These are phyloP conservation scores for Craniophora ligustri DNA, from an alignment of 2,888 invertebrate species.

Conservation along the genomic window DNA sequence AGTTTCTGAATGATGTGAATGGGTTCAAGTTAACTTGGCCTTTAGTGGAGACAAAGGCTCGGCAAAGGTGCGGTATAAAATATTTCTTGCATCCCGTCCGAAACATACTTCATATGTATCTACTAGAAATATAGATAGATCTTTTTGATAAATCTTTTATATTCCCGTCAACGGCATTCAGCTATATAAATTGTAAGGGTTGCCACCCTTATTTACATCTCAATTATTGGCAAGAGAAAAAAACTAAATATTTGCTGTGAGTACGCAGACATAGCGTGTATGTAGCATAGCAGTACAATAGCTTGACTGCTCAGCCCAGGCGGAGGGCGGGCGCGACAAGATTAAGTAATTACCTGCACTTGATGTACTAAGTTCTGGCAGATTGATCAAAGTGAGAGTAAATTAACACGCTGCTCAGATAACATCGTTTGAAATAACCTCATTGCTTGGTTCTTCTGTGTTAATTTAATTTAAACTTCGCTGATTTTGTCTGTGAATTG, in stretches of 20 bases:
- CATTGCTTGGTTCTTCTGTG: background rate
- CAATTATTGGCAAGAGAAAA: slow-evolving; percentile 16
- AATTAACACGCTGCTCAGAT: slow-evolving; percentile 12
- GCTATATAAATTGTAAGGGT: too few species aligned
- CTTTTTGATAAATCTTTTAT: too few species aligned
- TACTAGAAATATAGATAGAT: too few species aligned
- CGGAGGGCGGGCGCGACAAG: slow-evolving; percentile 17
- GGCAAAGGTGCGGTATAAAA: too few species aligned
- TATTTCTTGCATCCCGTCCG: too few species aligned
- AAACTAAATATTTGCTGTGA: slow-evolving; percentile 30
- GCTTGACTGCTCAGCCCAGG: slow-evolving; percentile 17
- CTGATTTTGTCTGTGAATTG: background rate
- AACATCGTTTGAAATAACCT: slow-evolving; percentile 14
- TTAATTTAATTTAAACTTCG: background rate
- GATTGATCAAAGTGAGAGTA: slow-evolving; percentile 40
- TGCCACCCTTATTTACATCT: too few species aligned
- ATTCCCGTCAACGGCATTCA: too few species aligned
- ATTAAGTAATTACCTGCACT: slow-evolving; percentile 43
- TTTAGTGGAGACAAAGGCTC: too few species aligned
- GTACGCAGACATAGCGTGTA: slow-evolving; percentile 19
- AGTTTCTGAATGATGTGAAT: too few species aligned
- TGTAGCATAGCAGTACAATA: slow-evolving; percentile 28
- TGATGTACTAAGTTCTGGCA: slow-evolving; percentile 33
- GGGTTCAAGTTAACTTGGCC: too few species aligned
- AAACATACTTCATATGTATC: too few species aligned